Conservation (phyloP, 2,888 invertebrate genomes). For the Caenorhabditis plicata region DNA sequence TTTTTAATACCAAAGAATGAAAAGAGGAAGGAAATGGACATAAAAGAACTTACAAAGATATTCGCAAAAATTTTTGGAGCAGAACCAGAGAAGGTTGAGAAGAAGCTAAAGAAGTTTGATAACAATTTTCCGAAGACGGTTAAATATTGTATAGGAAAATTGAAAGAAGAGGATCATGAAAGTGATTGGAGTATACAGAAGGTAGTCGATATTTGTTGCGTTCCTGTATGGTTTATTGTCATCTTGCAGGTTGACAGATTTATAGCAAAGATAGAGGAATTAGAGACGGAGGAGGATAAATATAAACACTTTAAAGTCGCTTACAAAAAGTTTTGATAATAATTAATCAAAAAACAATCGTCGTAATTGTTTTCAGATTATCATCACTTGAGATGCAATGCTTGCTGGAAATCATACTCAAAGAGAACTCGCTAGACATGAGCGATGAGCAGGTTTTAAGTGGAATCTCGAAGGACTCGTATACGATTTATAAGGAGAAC, state of each 20-base stretch:
- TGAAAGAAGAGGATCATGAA: conserved; percentile 65
- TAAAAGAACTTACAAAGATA: conserved; percentile 84
- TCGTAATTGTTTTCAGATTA: conserved; percentile 70
- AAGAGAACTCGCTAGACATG: no score
- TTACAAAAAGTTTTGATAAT: conserved; percentile 69
- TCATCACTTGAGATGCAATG: conserved; percentile 82
- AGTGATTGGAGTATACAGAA: conserved; percentile 49
- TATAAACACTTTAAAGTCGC: conserved; percentile 77
- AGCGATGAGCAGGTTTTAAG: no score
- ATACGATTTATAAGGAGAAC: no score
- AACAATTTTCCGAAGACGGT: conserved; percentile 80
- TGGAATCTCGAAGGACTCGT: no score
- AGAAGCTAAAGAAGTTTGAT: no score
- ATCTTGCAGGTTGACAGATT: conserved; percentile 76
- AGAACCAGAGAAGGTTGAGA: conserved; percentile 83
- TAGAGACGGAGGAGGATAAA: conserved; percentile 87
- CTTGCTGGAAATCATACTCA: conserved; percentile 83
- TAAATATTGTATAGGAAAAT: conserved; percentile 78
- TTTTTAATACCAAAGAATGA: conserved; percentile 80
- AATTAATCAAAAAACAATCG: not conserved
- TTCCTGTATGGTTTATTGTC: no score
- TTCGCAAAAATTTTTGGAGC: conserved; percentile 74
- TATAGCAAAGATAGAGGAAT: conserved; percentile 75
- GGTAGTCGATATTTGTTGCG: no score
- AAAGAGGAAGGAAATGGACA: conserved; percentile 85